phyloP scores from a whole-genome alignment of 2,113 vertebrate genomes.

The Stigmatopora nigra region DNA sequence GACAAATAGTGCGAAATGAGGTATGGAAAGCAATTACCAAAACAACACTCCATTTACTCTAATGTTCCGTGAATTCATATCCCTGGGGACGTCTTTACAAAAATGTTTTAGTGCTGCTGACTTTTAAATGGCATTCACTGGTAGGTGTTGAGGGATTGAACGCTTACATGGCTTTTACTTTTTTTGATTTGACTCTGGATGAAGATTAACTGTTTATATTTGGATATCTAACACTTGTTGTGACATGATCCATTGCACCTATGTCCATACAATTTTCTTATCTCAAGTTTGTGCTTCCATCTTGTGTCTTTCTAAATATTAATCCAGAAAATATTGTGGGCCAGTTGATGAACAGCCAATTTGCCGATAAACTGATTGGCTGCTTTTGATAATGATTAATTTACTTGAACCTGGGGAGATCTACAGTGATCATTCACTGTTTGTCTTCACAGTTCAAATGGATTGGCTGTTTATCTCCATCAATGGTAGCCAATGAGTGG shows the following conservation, averaged over 20 bases:
- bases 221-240: no score
- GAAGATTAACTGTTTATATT: not conserved
- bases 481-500: no score
- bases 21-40: constrained; percentile 3
- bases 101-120: not conserved
- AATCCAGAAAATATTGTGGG: not conserved
- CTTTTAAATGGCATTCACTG: not conserved
- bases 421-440: no score
- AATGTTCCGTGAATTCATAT: constrained; percentile 1
- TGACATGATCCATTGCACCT: no score
- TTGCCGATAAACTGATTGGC: not conserved
- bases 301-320: not conserved
- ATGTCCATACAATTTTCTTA: no score
- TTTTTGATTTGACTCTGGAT: not conserved
- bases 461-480: no score
- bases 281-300: no score
- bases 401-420: no score
- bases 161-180: not conserved
- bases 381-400: no score
- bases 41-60: constrained; percentile 12
- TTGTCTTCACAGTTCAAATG: no score
- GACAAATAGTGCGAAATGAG: not conserved
- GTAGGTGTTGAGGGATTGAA: not conserved
- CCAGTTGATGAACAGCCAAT: not conserved
- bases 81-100: constrained; percentile 1